phyloP scores from a whole-genome alignment of 2,797 vertebrate species.

The Hephaestus fuliginosus region DNA sequence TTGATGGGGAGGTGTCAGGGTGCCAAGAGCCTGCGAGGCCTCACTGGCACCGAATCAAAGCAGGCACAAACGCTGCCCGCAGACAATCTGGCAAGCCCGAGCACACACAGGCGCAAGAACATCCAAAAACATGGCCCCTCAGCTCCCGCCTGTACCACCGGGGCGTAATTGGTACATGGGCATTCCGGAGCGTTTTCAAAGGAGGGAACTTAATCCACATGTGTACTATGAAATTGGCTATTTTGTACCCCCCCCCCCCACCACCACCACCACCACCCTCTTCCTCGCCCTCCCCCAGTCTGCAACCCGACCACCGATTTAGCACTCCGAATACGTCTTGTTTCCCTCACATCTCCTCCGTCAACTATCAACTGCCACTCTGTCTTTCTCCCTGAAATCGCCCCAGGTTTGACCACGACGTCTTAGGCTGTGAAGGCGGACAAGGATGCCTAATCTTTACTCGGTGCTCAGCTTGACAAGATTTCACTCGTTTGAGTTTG shows the following conservation, averaged over 20 bases:
- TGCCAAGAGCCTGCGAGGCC: slow-evolving; percentile 83
- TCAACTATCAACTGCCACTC: slow-evolving; percentile 66
- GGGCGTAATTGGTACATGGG: slow-evolving; percentile 88
- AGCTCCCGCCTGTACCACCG: slow-evolving; percentile 75
- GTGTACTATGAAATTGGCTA: slow-evolving; percentile 89
- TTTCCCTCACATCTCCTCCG: slow-evolving; percentile 62
- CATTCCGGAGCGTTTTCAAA: slow-evolving; percentile 86
- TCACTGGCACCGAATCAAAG: slow-evolving; percentile 84
- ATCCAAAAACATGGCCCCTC: slow-evolving; percentile 79
- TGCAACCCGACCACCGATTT: slow-evolving; percentile 65
- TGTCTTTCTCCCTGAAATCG: slow-evolving; percentile 69
- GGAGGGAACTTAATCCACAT: slow-evolving; percentile 87
- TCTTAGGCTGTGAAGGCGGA: slow-evolving; percentile 82
- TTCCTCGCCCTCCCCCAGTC: slow-evolving; percentile 64
- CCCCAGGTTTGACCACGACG: slow-evolving; percentile 85
- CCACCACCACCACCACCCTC: not conserved
- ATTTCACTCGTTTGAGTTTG: slow-evolving; percentile 78
- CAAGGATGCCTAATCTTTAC: slow-evolving; percentile 84
- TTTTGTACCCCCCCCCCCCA: slow-evolving; percentile 79
- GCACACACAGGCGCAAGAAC: slow-evolving; percentile 78
- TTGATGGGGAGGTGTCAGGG: slow-evolving; percentile 76
- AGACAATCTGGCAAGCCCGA: slow-evolving; percentile 83
- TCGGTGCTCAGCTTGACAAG: slow-evolving; percentile 82
- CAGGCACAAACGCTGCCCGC: slow-evolving; percentile 78
- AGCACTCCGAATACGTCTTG: slow-evolving; percentile 54